A percentile compares a stretch with the other conserved stretches of the same genome.
These are phyloP conservation scores for Myoxocephalus aenaeus DNA, from an alignment of 2,797 vertebrate genomes.

Conservation along the genomic window DNA sequence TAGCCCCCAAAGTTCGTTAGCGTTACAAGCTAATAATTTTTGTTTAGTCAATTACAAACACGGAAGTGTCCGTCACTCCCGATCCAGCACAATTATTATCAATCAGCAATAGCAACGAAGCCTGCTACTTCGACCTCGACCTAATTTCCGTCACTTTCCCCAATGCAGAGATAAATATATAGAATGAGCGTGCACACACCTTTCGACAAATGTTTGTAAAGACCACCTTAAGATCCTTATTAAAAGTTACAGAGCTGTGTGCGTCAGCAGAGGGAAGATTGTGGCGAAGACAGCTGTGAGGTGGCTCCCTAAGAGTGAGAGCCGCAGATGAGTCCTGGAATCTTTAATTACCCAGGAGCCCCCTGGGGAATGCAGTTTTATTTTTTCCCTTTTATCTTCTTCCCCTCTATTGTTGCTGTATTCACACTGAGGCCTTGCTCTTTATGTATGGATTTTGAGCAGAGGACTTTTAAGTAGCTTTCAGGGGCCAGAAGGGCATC, in stretches of 20 bases:
- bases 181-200: not conserved
- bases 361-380: constrained; percentile 59
- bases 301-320: constrained; percentile 50
- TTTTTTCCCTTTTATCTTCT: constrained; percentile 37
- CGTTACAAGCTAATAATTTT: constrained; percentile 69
- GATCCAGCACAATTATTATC: constrained; percentile 64
- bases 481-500: constrained; percentile 23
- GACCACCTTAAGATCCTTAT: constrained; percentile 39
- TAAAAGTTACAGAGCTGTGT: constrained; percentile 30
- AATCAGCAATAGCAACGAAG: constrained; percentile 48
- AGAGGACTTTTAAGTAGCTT: constrained; percentile 39
- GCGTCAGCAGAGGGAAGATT: constrained; percentile 50
- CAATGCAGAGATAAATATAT: constrained; percentile 1
- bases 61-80: constrained; percentile 54
- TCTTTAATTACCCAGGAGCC: constrained; percentile 70
- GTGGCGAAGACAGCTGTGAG: constrained; percentile 63
- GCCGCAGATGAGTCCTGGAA: constrained; percentile 56
- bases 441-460: constrained; percentile 33
- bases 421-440: constrained; percentile 36
- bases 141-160: constrained; percentile 10
- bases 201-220: constrained; percentile 27
- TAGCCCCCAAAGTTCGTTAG: constrained; percentile 64
- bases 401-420: constrained; percentile 31
- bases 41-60: constrained; percentile 71
- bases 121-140: constrained; percentile 43